Evolutionary conservation across 2,888 invertebrate species (phyloP).

Genomic region (Galeruca laticollis): DNA sequence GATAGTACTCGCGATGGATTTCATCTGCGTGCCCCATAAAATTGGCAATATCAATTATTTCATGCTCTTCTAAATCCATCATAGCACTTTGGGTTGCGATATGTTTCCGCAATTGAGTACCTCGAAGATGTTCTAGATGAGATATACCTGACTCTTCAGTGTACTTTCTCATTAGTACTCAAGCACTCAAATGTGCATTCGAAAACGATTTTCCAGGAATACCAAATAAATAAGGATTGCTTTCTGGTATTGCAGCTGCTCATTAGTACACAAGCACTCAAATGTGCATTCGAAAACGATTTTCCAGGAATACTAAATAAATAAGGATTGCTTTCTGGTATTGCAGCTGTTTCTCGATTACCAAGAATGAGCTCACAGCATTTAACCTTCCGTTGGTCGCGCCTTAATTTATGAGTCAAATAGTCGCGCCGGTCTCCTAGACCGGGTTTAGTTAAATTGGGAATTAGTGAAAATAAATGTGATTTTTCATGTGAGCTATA

Average conservation of each 20-base stretch:
- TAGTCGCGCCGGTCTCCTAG: no score
- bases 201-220: conserved; percentile 17
- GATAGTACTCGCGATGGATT: conserved; percentile 15
- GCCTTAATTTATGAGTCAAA: no score
- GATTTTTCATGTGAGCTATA: no score
- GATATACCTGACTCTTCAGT: conserved; percentile 30
- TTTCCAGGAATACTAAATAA: conserved; percentile 32
- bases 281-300: conserved; percentile 22
- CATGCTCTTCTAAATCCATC: conserved; percentile 14
- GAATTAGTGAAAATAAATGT: no score
- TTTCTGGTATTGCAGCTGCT: conserved; percentile 28
- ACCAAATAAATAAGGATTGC: conserved; percentile 37
- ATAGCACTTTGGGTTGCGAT: conserved; percentile 19
- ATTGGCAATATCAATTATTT: conserved; percentile 19
- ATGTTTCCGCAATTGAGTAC: conserved; percentile 27
- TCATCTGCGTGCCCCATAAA: conserved; percentile 22
- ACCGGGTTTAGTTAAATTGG: no score
- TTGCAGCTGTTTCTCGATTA: conserved; percentile 25
- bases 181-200: conserved; percentile 45
- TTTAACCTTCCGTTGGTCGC: no score
- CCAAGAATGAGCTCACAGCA: conserved; percentile 21
- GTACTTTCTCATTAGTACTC: conserved; percentile 45
- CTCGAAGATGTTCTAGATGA: conserved; percentile 13
- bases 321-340: conserved; percentile 33
- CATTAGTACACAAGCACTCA: conserved; percentile 49